Base-by-base conservation (phyloP, 1,140 invertebrate species). In the Epicauta chinensis region DNA sequence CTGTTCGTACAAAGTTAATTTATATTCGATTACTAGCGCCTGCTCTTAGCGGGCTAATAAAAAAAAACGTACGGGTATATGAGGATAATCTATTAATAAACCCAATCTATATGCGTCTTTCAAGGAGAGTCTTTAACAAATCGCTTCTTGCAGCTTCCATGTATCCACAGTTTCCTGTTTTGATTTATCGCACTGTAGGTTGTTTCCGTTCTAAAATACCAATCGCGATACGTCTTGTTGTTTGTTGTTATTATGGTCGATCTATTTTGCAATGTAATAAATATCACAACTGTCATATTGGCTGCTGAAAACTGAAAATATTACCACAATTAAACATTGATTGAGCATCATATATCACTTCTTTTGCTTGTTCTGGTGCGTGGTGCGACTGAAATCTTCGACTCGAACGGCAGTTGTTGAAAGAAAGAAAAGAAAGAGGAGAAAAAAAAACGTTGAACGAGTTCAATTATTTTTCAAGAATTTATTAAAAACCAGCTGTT, bases 191-290 rank as follows among this genome's bases (percentile, higher is more conserved):
- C 34, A 14, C 39, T 17, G 35, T 40, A 40, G 35, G 48, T 42
- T 42, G 48, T 55, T 55, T 55, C 53, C 53, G 53, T 55, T 55
- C 40, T 38, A 51, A 55, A 44, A 50, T 50, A 46, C 46, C 46
- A 40, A 36, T 43, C 34, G 44, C 16, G 36, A 48, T 48, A 44
- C 46, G 51, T 53, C 43, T n/a, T n/a, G n/a, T n/a, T n/a, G n/a
- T n/a, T n/a, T 23, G 23, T 23, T 23, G 23, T 23, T 23, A 7
- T 23, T 23, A 7, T 23, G 37, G 45, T 35, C 44, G 37, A 53
- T 35, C 51, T 48, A 48, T 44, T 53, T 48, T 53, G 51, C 51
- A 16, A 29, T 14, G 12, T 17, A 35, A 53, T 53, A 48, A 47
- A 53, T 53, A 23, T 39, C 11, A n/a, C 4, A 34, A n/a, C 14